A percentile compares a stretch with the other conserved stretches of the same genome.
Evolutionary conservation across 2,113 vertebrate species (phyloP).

Genomic region (Nesogale talazaci): DNA sequence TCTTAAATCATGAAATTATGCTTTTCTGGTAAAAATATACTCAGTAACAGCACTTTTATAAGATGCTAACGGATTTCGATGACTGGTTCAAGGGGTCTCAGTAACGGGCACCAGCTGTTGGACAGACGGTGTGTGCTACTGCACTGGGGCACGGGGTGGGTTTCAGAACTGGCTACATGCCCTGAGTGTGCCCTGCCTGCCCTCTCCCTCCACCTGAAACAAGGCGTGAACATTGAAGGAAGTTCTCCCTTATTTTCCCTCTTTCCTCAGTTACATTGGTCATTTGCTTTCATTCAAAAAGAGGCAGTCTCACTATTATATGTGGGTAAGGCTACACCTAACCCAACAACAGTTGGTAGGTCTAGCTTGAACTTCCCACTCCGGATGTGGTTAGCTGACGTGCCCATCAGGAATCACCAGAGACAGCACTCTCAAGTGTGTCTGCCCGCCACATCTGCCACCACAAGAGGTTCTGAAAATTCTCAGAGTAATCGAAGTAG

Average conservation of each 20-base stretch:
- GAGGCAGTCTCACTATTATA: neutral
- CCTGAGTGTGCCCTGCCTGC: neutral
- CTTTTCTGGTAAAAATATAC: slow-evolving; percentile 20
- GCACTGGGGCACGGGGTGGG: neutral
- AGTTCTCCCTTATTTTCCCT: neutral
- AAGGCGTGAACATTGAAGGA: neutral
- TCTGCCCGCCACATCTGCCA: neutral
- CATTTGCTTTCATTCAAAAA: neutral
- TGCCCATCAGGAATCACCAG: neutral
- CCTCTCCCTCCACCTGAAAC: neutral
- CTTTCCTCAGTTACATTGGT: neutral
- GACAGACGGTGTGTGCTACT: neutral
- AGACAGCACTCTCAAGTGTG: neutral
- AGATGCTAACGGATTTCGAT: neutral
- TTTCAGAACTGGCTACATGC: neutral
- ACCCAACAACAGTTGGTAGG: no score
- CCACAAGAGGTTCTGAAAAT: neutral
- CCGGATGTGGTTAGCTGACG: no score
- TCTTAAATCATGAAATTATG: slow-evolving; percentile 24
- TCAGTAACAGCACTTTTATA: neutral
- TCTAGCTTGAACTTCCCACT: neutral
- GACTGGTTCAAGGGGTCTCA: neutral
- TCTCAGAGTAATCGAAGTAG: neutral
- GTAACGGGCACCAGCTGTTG: neutral
- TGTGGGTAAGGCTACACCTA: neutral